Conservation (phyloP, 2,888 invertebrate species). For the Lagria hirta region DNA sequence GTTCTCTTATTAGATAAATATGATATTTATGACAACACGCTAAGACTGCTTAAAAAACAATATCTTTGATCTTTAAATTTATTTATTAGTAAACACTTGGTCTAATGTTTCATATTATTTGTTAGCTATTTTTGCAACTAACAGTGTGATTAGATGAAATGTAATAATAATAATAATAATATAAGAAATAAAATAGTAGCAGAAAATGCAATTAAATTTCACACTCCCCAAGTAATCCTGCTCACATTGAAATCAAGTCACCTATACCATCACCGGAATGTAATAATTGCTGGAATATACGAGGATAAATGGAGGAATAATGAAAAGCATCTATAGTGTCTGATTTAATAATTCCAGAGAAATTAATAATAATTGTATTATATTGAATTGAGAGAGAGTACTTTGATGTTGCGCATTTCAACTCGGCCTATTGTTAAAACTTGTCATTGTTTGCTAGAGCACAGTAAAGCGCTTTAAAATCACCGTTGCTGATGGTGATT, state of each 20-base stretch:
- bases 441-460: conserved; percentile 48
- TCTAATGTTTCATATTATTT: too few relatives aligned
- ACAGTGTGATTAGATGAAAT: too few relatives aligned
- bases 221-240: conserved; percentile 12
- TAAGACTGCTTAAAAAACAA: too few relatives aligned
- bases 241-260: conserved; percentile 36
- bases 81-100: too few relatives aligned
- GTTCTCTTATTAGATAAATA: too few relatives aligned
- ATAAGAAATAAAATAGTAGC: too few relatives aligned
- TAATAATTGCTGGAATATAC: conserved; percentile 47
- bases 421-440: conserved; percentile 46
- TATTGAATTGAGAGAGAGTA: conserved; percentile 47
- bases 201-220: conserved; percentile 30
- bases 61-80: too few relatives aligned
- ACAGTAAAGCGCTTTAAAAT: conserved; percentile 25
- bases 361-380: conserved; percentile 55
- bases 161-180: too few relatives aligned
- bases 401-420: conserved; percentile 53
- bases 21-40: too few relatives aligned
- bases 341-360: conserved; percentile 54
- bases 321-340: conserved; percentile 44
- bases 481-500: conserved; percentile 27
- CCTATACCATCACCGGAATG: conserved; percentile 44
- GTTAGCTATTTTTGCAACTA: too few relatives aligned
- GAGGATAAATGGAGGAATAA: conserved; percentile 44